Percentiles rank a stretch among this genome's conserved stretches.
phyloP scores from a whole-genome alignment of 2,797 vertebrate species.

The Eospalax fontanierii region DNA sequence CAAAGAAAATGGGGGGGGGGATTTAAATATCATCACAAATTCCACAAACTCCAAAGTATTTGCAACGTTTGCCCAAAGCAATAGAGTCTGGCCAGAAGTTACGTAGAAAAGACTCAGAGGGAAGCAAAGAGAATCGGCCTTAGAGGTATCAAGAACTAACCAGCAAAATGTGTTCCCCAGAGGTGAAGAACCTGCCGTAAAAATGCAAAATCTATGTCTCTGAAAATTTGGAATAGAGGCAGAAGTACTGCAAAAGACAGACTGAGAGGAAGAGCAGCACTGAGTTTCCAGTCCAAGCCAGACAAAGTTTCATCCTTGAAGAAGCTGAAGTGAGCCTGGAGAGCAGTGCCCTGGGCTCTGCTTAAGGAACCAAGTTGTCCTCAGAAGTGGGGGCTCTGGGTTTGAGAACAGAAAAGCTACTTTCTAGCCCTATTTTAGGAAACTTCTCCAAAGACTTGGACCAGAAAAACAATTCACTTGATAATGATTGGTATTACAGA shows the following conservation, averaged over 20 bases:
- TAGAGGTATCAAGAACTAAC: background rate
- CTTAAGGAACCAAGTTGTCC: background rate
- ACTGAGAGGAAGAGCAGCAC: background rate
- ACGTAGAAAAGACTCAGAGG: background rate
- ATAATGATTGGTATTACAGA: conserved; percentile 17
- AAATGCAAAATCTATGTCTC: background rate
- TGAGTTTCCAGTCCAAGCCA: conserved; percentile 9
- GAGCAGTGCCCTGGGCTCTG: background rate
- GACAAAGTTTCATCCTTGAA: background rate
- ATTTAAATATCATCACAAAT: conserved; percentile 40
- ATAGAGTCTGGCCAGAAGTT: background rate
- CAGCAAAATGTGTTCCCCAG: background rate
- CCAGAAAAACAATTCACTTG: conserved; percentile 28
- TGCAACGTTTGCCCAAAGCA: background rate
- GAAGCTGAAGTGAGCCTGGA: background rate
- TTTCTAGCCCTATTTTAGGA: background rate
- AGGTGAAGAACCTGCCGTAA: background rate
- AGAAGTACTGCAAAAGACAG: background rate
- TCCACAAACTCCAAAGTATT: conserved; percentile 8
- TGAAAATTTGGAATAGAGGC: background rate
- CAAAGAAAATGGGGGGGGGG: background rate
- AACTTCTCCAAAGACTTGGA: conserved; percentile 49
- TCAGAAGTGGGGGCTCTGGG: background rate
- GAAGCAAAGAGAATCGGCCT: background rate
- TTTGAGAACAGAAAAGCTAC: background rate